phyloP scores from a whole-genome alignment of 2,113 vertebrate species.

The Microcebus ravelobensis region DNA sequence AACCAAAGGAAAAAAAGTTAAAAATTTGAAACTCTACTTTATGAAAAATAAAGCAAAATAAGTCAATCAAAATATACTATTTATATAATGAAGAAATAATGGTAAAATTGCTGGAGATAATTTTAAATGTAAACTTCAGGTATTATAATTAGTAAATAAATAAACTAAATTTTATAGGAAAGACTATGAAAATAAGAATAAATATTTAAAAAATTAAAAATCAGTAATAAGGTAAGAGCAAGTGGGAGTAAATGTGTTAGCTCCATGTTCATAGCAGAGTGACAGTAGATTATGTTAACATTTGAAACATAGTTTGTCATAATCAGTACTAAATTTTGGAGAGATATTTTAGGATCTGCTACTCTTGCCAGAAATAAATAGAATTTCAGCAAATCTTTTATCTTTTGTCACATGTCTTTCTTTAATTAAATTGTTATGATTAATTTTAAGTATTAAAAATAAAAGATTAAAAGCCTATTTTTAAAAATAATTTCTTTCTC shows the following conservation, averaged over 20 bases:
- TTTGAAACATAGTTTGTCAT: not conserved
- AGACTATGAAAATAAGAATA: not conserved
- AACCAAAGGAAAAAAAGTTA: not conserved
- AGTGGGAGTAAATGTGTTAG: not conserved
- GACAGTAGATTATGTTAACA: not conserved
- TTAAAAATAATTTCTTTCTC: not conserved
- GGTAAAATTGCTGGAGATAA: not conserved
- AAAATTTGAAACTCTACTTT: not conserved
- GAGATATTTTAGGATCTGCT: not conserved
- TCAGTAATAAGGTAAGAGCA: not conserved
- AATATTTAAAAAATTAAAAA: not conserved
- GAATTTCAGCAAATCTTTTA: not conserved
- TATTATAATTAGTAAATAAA: not conserved
- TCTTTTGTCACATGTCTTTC: not conserved
- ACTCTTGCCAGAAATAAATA: not conserved
- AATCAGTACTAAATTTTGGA: not conserved
- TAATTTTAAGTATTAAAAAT: not conserved
- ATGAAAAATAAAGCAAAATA: not conserved
- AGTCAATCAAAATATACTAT: not conserved
- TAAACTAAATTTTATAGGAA: not conserved
- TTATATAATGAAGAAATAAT: not conserved
- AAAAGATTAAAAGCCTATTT: not conserved
- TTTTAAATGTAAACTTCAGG: not conserved
- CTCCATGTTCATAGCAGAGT: not conserved
- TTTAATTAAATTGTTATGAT: not conserved